phyloP scores from a whole-genome alignment of 53 echinoderm and acorn worm genomes.

The Actinopyga echinites region DNA sequence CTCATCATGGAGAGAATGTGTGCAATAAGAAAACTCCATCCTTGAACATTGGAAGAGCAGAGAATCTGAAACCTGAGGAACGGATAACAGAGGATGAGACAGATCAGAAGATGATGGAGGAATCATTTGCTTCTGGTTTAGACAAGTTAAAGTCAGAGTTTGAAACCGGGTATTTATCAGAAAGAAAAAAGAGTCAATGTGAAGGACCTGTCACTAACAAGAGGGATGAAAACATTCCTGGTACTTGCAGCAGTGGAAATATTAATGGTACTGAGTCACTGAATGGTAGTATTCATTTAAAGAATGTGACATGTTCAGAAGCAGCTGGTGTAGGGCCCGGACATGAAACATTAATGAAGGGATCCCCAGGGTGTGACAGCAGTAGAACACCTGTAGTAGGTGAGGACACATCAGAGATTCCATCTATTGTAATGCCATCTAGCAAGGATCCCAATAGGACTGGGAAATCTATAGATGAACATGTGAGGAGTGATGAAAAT shows the following conservation, averaged over 20 bases:
- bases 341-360: too few species aligned
- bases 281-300: background rate
- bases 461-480: too few species aligned
- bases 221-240: background rate
- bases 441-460: too few species aligned
- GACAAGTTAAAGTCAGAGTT: slow-evolving; percentile 3
- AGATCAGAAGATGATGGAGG: background rate
- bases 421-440: too few species aligned
- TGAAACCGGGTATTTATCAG: background rate
- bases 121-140: background rate
- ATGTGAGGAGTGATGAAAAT: too few species aligned
- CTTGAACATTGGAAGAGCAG: background rate
- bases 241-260: too few species aligned
- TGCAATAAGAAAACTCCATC: background rate
- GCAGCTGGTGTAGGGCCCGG: too few species aligned
- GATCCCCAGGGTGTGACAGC: too few species aligned
- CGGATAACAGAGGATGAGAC: background rate
- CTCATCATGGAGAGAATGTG: background rate
- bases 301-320: background rate
- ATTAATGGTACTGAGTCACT: background rate
- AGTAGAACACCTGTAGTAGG: too few species aligned
- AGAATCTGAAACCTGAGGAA: slow-evolving; percentile 2
- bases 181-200: background rate
- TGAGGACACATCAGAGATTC: too few species aligned
- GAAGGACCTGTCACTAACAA: background rate